Conservation (phyloP, 1,140 invertebrate species). For the Calephelis nemesis region DNA sequence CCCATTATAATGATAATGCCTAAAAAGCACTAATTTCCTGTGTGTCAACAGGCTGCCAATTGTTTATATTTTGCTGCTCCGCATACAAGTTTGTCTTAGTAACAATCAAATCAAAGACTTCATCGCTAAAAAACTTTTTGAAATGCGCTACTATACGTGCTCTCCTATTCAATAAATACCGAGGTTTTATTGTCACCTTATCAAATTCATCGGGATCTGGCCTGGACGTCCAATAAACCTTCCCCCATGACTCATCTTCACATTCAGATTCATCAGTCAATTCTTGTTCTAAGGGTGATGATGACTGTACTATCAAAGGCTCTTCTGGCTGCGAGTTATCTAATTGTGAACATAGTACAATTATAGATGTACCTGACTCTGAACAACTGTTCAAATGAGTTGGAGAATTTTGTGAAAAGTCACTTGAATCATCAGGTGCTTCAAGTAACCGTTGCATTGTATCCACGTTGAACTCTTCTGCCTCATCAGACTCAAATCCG, state of each 20-base stretch:
- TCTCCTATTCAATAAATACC: conserved; percentile 37
- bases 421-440: conserved; percentile 28
- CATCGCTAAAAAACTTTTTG: conserved; percentile 39
- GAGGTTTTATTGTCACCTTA: conserved; percentile 38
- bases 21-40: conserved; percentile 38
- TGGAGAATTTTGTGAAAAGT: conserved; percentile 37
- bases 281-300: conserved; percentile 34
- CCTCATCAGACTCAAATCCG: conserved; percentile 37
- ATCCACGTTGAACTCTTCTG: conserved; percentile 37
- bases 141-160: conserved; percentile 25
- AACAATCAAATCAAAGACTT: conserved; percentile 37
- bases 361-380: conserved; percentile 33
- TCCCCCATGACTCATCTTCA: conserved; percentile 38
- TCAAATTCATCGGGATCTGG: conserved; percentile 40
- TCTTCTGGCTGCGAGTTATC: conserved; percentile 31
- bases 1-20: conserved; percentile 44
- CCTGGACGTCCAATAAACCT: conserved; percentile 35
- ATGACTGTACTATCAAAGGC: conserved; percentile 31
- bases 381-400: conserved; percentile 30
- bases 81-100: conserved; percentile 41
- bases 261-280: conserved; percentile 36
- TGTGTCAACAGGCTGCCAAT: conserved; percentile 35
- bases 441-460: conserved; percentile 37
- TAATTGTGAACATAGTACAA: conserved; percentile 37
- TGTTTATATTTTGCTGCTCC: conserved; percentile 38